phyloP scores from a whole-genome alignment of 2,113 vertebrate species.

The Ochotona curzoniae region DNA sequence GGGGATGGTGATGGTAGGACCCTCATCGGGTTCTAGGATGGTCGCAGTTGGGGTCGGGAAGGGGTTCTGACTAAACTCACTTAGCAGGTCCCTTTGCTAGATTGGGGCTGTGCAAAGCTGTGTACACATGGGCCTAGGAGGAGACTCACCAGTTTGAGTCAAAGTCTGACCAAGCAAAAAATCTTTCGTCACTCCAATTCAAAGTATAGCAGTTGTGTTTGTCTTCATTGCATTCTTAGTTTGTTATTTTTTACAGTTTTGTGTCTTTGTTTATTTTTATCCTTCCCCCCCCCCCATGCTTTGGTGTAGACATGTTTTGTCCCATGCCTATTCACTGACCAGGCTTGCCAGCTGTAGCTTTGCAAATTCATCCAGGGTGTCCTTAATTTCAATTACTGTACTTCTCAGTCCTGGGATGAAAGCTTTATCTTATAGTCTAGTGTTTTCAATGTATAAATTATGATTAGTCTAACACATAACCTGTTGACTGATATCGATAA shows the following conservation, averaged over 20 bases:
- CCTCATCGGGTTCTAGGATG: too few species aligned
- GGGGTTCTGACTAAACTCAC: background rate
- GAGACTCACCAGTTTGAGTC: background rate
- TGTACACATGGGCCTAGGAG: background rate
- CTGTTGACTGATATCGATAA: background rate
- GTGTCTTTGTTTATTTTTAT: background rate
- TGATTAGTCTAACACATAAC: background rate
- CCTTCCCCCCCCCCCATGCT: background rate
- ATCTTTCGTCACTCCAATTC: background rate
- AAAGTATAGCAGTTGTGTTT: background rate
- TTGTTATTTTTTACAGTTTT: background rate
- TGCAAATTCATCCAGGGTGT: background rate
- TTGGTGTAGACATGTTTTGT: background rate
- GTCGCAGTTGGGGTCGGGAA: too few species aligned
- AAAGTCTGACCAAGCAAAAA: background rate
- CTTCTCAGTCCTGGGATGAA: background rate
- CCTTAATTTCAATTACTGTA: background rate
- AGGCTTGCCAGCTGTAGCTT: background rate
- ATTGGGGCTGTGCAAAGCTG: too few species aligned
- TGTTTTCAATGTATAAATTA: conserved; percentile 22
- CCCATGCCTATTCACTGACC: background rate
- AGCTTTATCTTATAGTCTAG: background rate
- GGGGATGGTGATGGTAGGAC: background rate
- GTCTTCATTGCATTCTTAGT: background rate
- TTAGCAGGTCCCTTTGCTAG: background rate